Base-by-base conservation (phyloP, 1,140 invertebrate genomes). In the Andricus grossulariae region DNA sequence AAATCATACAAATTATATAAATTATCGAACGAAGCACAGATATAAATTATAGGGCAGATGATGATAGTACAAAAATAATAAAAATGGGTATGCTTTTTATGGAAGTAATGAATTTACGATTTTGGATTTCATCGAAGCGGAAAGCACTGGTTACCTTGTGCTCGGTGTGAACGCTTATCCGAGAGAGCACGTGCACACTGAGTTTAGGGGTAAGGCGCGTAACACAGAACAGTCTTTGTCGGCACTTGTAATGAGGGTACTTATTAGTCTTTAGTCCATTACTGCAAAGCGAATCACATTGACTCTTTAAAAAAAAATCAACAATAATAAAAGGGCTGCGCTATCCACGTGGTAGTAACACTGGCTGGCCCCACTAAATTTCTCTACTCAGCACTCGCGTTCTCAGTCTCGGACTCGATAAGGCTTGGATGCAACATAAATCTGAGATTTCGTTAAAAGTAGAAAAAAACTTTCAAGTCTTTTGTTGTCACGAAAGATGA, bases 171-270 rank as follows among this genome's bases (percentile, higher is more conserved):
- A 54, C 52, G 52, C 52, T 54, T 54, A 54, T 54, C 52, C 52
- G 52, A 5, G 7, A 54, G 16, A 54, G 52, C 52, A 54, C 52
- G 52, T 54, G 52, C 52, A 54, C 18, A 18, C 52, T 54, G 52
- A 54, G 15, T 54, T 54, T 54, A 18, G n/a, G 10, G 18, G 18
- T 18, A 19, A 54, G 52, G 52, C 18, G 52, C 52, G 52, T 54
- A 54, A 54, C 52, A 54, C 52, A 54, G n/a, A 54, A 54, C 52
- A 54, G 52, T 54, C 52, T 54, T 54, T 19, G n/a, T 54, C 52
- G 52, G 16, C 15, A 54, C 51, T 52, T 52, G 15, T 32, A 32
- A 32, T 32, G 4, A 32, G 2, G 2, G 25, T 32, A 5, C 25
- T 32, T 32, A 32, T 52, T 18, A 18, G 52, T 54, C 52, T 54